phyloP scores from a whole-genome alignment of 2,113 vertebrate genomes.

The Pogona vitticeps region DNA sequence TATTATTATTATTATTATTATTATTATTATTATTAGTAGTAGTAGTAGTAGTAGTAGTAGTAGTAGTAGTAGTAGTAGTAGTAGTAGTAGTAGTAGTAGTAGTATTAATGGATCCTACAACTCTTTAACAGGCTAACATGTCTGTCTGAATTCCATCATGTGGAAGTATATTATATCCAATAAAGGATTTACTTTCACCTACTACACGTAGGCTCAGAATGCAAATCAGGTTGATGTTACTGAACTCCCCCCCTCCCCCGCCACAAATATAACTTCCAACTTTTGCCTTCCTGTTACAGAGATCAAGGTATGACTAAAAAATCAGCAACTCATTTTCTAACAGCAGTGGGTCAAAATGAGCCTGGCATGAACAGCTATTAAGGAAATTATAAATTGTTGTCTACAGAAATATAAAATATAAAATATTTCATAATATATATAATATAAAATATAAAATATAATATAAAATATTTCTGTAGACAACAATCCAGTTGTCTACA shows the following conservation, averaged over 20 bases:
- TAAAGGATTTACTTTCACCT: background rate
- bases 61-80: too few species aligned
- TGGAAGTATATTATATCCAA: background rate
- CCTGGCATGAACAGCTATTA: too few species aligned
- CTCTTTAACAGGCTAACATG: background rate
- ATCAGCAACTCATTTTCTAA: background rate
- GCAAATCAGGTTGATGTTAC: background rate
- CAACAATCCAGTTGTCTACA: background rate
- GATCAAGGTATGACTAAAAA: background rate
- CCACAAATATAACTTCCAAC: background rate
- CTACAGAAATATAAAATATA: background rate
- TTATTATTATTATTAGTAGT: too few species aligned
- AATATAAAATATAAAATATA: too few species aligned
- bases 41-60: too few species aligned
- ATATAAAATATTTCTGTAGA: too few species aligned
- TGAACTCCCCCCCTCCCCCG: too few species aligned
- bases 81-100: too few species aligned
- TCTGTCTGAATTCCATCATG: background rate
- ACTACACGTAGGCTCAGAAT: background rate
- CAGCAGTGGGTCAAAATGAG: too few species aligned
- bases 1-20: too few species aligned
- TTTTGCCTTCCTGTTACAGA: background rate
- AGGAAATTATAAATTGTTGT: rapidly evolving
- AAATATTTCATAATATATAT: too few species aligned
- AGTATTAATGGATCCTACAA: too few species aligned